A percentile compares a stretch with the other conserved stretches of the same genome.
Conservation (phyloP, 2,888 invertebrate species). For the Frankliniella fusca region DNA sequence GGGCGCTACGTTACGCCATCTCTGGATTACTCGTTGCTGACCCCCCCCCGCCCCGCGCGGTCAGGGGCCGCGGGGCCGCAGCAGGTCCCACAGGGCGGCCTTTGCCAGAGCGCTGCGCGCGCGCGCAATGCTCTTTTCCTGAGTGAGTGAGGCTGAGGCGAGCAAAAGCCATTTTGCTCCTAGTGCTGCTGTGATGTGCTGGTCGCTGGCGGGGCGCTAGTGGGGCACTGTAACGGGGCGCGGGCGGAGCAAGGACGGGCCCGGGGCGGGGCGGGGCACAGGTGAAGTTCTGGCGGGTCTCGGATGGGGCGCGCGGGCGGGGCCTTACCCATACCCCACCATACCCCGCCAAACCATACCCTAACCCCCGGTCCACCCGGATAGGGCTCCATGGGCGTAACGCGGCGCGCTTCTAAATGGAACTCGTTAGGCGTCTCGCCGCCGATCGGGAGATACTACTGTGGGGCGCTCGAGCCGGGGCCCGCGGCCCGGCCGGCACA, state of each 20-base stretch:
- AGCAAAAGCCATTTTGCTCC: not conserved
- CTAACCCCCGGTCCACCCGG: no score
- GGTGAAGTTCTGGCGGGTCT: no score
- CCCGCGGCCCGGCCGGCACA: not conserved
- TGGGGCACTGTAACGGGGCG: not conserved
- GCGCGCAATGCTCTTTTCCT: not conserved
- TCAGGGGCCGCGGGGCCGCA: not conserved
- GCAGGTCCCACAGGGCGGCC: not conserved
- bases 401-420: not conserved
- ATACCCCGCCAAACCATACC: no score
- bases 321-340: not conserved
- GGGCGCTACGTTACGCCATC: no score
- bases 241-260: not conserved
- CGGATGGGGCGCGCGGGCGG: no score
- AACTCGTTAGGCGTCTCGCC: not conserved
- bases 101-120: no score
- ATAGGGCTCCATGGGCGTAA: no score
- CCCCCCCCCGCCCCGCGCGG: not conserved
- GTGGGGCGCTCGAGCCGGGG: not conserved
- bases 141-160: not conserved
- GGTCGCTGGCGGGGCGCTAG: no score
- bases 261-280: no score
- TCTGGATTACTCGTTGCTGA: no score
- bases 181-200: not conserved
- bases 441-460: conserved; percentile 8